Evolutionary conservation across 2,113 vertebrate genomes (phyloP).

Genomic region (Oreocharis arfaki): DNA sequence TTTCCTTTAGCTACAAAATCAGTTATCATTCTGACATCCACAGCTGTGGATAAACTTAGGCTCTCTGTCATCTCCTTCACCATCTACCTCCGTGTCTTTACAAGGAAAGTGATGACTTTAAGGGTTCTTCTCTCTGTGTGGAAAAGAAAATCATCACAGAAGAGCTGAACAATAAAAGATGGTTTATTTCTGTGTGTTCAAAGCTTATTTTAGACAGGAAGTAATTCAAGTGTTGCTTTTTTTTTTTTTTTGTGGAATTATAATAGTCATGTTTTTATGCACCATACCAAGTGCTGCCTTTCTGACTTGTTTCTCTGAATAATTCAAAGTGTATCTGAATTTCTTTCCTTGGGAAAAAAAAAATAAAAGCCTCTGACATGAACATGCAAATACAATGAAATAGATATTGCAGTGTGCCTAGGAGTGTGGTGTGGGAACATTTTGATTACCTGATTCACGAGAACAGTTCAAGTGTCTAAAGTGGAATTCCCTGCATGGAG

Average conservation of each 20-base stretch:
- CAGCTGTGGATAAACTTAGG: neutral
- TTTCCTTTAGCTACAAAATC: neutral
- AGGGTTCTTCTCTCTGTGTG: neutral
- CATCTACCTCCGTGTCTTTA: neutral
- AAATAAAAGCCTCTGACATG: neutral
- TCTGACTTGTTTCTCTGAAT: slow-evolving; percentile 20
- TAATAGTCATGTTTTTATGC: neutral
- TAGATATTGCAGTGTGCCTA: neutral
- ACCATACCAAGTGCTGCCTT: neutral
- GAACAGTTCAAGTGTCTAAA: neutral
- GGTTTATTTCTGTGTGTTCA: neutral
- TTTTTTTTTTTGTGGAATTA: neutral
- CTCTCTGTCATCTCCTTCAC: neutral
- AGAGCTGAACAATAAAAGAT: neutral
- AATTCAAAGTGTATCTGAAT: neutral
- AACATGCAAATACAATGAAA: neutral
- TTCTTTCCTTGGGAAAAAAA: neutral
- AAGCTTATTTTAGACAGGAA: neutral
- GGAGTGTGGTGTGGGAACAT: neutral
- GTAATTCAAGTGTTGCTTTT: neutral
- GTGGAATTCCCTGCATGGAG: neutral
- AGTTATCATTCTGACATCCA: neutral
- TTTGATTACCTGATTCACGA: neutral
- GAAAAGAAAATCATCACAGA: neutral
- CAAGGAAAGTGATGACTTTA: neutral